phyloP scores from a whole-genome alignment of 2,113 vertebrate genomes.

The Datnioides undecimradiatus region DNA sequence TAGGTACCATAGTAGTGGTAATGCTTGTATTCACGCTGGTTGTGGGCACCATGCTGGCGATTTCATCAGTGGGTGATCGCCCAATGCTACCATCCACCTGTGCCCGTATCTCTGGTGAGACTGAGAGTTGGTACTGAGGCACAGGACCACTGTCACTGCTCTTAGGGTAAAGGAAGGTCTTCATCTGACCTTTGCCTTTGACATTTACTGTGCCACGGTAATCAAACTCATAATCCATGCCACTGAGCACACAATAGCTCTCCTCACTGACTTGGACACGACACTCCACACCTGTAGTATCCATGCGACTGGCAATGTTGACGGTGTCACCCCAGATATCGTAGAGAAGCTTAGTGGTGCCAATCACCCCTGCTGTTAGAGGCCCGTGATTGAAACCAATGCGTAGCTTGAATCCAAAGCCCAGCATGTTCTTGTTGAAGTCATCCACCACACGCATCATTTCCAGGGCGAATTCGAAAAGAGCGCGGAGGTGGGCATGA shows the following conservation, averaged over 20 bases:
- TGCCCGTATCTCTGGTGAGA: slow-evolving; percentile 95
- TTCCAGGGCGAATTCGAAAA: slow-evolving; percentile 97
- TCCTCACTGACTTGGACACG: slow-evolving; percentile 98
- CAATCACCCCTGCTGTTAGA: slow-evolving; percentile 96
- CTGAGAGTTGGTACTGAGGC: slow-evolving; percentile 94
- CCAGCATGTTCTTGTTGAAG: slow-evolving; percentile 99
- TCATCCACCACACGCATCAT: slow-evolving; percentile 99
- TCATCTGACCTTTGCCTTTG: slow-evolving; percentile 99
- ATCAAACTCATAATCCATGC: slow-evolving; percentile 97
- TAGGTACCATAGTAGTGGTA: slow-evolving; percentile 48
- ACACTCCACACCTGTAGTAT: slow-evolving; percentile 97
- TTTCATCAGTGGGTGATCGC: slow-evolving; percentile 96
- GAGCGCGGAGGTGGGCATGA: slow-evolving; percentile 91
- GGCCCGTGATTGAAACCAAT: slow-evolving; percentile 98
- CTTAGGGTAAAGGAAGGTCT: slow-evolving; percentile 97
- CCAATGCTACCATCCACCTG: slow-evolving; percentile 99
- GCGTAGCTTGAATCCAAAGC: slow-evolving; percentile 97
- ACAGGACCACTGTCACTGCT: slow-evolving; percentile 91
- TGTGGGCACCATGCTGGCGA: slow-evolving; percentile 90
- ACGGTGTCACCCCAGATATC: slow-evolving; percentile 99
- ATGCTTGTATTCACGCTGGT: slow-evolving; percentile 53
- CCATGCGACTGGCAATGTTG: slow-evolving; percentile 99
- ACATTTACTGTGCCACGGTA: slow-evolving; percentile 98
- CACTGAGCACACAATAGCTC: slow-evolving; percentile 92
- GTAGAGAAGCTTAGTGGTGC: slow-evolving; percentile 97